These are phyloP conservation scores for Hesperophylax magnus DNA, from an alignment of 1,140 invertebrate genomes.

Conservation along the genomic window DNA sequence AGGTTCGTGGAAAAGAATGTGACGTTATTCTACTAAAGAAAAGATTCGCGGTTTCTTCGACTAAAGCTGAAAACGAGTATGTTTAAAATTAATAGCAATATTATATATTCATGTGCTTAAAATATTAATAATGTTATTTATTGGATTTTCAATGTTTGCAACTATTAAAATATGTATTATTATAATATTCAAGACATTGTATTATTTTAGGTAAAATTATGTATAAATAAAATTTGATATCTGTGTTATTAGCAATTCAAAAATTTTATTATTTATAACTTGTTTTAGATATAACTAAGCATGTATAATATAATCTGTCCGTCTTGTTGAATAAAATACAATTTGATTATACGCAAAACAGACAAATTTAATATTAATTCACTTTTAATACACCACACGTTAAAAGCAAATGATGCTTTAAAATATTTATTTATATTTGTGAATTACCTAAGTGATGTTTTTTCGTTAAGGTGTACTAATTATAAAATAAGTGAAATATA, in stretches of 20 bases:
- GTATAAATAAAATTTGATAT: background rate
- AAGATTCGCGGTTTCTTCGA: constrained; percentile 2
- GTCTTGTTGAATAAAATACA: background rate
- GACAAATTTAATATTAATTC: too few species aligned
- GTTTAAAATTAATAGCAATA: constrained; percentile 1
- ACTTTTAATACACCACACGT: too few species aligned
- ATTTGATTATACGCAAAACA: too few species aligned
- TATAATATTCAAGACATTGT: background rate
- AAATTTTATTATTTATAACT: background rate
- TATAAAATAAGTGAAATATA: too few species aligned
- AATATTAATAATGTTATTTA: too few species aligned
- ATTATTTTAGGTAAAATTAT: background rate
- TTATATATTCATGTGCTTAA: background rate
- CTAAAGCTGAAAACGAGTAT: constrained; percentile 16
- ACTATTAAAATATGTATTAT: background rate
- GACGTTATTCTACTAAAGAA: background rate
- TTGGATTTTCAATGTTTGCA: background rate
- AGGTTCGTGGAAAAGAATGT: background rate
- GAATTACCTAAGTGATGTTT: too few species aligned
- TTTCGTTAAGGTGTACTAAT: too few species aligned
- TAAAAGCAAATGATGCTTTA: too few species aligned
- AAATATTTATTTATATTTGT: too few species aligned
- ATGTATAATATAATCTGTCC: background rate
- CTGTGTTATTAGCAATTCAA: background rate
- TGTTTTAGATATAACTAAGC: background rate